Evolutionary conservation across 2,888 invertebrate genomes (phyloP).

Genomic region (Ligdia adustata): DNA sequence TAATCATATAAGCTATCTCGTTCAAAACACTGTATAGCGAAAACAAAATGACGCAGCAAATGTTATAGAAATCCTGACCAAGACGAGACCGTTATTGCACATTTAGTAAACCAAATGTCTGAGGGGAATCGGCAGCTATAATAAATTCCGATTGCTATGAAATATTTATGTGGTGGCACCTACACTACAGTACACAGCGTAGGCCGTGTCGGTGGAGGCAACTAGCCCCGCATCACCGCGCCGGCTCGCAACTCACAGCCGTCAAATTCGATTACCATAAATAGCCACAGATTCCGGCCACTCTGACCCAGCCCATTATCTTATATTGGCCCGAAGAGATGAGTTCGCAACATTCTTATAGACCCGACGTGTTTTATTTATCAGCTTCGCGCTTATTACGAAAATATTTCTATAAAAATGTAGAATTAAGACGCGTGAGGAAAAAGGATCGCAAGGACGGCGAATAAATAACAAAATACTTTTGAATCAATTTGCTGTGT

Average conservation of each 20-base stretch:
- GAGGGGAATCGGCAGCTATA: constrained; percentile 32
- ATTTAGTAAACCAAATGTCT: constrained; percentile 34
- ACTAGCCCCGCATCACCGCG: constrained; percentile 38
- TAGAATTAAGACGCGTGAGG: constrained; percentile 35
- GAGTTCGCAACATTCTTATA: constrained; percentile 62
- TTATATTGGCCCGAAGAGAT: constrained; percentile 55
- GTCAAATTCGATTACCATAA: constrained; percentile 63
- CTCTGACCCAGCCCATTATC: constrained; percentile 60
- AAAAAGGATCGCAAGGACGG: constrained; percentile 29
- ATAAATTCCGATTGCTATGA: constrained; percentile 40
- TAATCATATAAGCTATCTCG: too few relatives aligned
- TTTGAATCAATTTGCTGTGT: constrained; percentile 36
- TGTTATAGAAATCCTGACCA: constrained; percentile 21
- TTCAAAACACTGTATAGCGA: too few relatives aligned
- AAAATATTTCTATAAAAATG: constrained; percentile 36
- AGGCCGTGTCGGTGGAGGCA: constrained; percentile 21
- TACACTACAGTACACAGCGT: constrained; percentile 28
- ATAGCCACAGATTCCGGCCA: constrained; percentile 60
- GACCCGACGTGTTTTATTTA: constrained; percentile 44
- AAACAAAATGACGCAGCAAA: constrained; percentile 23
- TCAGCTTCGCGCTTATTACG: constrained; percentile 43
- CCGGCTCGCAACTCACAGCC: constrained; percentile 44
- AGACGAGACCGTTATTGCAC: constrained; percentile 27
- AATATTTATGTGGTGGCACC: constrained; percentile 37
- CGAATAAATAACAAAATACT: constrained; percentile 37